Evolutionary conservation across 37 sponge, comb jelly and placozoan genomes (phyloP).

Genomic region (Chondrilla cf. caribensis): DNA sequence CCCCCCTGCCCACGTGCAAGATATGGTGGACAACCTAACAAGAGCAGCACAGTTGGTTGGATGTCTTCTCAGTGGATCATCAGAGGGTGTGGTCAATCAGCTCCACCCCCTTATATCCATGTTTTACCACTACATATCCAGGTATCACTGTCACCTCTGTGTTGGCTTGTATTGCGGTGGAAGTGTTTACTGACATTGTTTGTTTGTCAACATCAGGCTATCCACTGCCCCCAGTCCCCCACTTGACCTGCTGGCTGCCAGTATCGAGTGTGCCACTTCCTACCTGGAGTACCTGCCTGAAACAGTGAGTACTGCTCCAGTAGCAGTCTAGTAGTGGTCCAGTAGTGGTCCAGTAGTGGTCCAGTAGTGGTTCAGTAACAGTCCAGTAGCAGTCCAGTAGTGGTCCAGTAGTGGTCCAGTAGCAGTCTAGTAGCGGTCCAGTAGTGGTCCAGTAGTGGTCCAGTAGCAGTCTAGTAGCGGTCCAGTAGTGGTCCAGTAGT

Average conservation of each 20-base stretch:
- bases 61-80: slow-evolving; percentile 38
- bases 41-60: slow-evolving; percentile 33
- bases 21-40: slow-evolving; percentile 20
- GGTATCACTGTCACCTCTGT: slow-evolving; percentile 1
- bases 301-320: neutral
- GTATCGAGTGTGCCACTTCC: slow-evolving; percentile 58
- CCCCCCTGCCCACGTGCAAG: neutral
- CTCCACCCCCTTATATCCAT: slow-evolving; percentile 48
- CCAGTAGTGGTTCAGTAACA: too few relatives aligned
- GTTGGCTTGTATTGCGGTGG: neutral
- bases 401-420: too few relatives aligned
- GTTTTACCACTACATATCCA: slow-evolving; percentile 38
- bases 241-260: slow-evolving; percentile 39
- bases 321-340: neutral
- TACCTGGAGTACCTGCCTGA: slow-evolving; percentile 20
- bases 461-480: too few relatives aligned
- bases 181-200: too few relatives aligned
- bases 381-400: too few relatives aligned
- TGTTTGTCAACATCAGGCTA: too few relatives aligned
- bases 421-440: too few relatives aligned
- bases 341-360: too few relatives aligned
- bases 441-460: too few relatives aligned
- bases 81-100: slow-evolving; percentile 2
- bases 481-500: too few relatives aligned
- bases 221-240: slow-evolving; percentile 52